phyloP scores from a whole-genome alignment of 2,888 invertebrate species.

The Trichopoda pennipes region DNA sequence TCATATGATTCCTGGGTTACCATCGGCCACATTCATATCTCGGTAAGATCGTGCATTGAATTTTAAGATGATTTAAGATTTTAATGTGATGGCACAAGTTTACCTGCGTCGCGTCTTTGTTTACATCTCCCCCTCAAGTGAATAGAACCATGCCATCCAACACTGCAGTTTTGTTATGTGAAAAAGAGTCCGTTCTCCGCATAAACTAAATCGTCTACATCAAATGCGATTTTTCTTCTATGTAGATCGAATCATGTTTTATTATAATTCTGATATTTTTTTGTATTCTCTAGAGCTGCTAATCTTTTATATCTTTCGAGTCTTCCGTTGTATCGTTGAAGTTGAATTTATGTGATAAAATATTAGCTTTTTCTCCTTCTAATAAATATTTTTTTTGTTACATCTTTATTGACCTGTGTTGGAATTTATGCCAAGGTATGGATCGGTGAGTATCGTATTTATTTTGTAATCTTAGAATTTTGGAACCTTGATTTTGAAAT shows the following conservation, averaged over 20 bases:
- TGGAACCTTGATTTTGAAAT: slow-evolving; percentile 54
- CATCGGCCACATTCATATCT: too few relatives aligned
- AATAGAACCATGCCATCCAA: neutral
- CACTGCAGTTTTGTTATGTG: slow-evolving; percentile 2
- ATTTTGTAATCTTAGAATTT: slow-evolving; percentile 62
- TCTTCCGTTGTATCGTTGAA: slow-evolving; percentile 21
- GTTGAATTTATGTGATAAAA: slow-evolving; percentile 59
- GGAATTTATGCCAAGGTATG: slow-evolving; percentile 74
- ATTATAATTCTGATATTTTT: slow-evolving; percentile 54
- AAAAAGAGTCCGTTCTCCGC: slow-evolving; percentile 54
- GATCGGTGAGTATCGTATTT: slow-evolving; percentile 42
- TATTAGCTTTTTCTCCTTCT: slow-evolving; percentile 41
- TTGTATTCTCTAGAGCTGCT: slow-evolving; percentile 53
- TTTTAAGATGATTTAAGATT: too few relatives aligned
- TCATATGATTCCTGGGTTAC: too few relatives aligned
- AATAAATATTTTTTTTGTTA: slow-evolving; percentile 62
- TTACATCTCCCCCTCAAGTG: neutral
- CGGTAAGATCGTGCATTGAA: too few relatives aligned
- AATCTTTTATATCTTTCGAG: slow-evolving; percentile 44
- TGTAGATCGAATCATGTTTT: slow-evolving; percentile 55
- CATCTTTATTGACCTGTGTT: slow-evolving; percentile 63
- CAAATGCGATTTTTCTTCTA: slow-evolving; percentile 46
- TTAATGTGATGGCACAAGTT: neutral
- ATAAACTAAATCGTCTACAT: slow-evolving; percentile 56
- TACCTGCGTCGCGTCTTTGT: neutral